These are phyloP conservation scores for Sigmodon hispidus DNA, from an alignment of 2,113 vertebrate genomes.

Conservation along the genomic window DNA sequence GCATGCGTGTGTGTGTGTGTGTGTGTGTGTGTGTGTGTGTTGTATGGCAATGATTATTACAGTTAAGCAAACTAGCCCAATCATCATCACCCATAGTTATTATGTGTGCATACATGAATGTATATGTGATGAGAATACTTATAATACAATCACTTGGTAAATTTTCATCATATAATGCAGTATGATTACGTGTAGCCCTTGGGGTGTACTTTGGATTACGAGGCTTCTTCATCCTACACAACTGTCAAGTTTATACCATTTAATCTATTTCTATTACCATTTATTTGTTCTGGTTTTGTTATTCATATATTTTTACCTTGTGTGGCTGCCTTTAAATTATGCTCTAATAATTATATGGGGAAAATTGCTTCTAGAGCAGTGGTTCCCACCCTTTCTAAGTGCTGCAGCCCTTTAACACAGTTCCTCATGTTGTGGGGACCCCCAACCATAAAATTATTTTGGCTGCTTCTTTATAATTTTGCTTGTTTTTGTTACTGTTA, in stretches of 20 bases:
- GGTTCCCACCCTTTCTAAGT: neutral
- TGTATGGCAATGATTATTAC: neutral
- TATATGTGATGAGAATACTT: neutral
- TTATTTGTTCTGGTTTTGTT: neutral
- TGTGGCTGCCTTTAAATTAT: neutral
- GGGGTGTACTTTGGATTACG: neutral
- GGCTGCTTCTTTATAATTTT: neutral
- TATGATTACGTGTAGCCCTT: neutral
- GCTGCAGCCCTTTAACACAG: neutral
- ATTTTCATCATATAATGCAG: neutral
- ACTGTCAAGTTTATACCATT: neutral
- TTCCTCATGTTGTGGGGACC: neutral
- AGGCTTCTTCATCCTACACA: neutral
- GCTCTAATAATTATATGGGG: neutral
- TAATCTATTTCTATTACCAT: too few species aligned
- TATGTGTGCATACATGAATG: neutral
- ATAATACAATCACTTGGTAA: neutral
- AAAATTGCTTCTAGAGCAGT: neutral
- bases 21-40: neutral
- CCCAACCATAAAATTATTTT: neutral
- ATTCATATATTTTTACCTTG: neutral
- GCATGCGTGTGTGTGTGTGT: too few species aligned
- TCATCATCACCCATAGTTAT: too few species aligned
- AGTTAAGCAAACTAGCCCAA: neutral
- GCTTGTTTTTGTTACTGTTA: neutral